Evolutionary conservation across 92 coral and sea anemone species (phyloP), one percentile per base, ranked within the genome.

Genomic region (Actinernus sp.): DNA sequence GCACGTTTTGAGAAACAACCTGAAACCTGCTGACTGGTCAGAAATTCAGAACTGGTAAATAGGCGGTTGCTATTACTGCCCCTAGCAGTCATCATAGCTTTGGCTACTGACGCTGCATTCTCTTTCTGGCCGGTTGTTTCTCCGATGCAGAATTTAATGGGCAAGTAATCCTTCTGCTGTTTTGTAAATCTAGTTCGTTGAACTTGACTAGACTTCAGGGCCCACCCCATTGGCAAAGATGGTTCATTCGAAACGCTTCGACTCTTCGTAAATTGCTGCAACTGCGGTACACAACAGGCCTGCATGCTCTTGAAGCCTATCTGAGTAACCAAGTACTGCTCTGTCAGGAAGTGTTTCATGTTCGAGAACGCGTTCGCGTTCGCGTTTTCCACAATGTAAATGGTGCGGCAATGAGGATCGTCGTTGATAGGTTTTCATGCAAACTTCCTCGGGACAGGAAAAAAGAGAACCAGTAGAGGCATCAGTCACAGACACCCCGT

Each of bases 211-310:
- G 86, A 55, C 54, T 84, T 78, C 13, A 85, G 64, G 20, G 92
- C 92, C 92, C 92, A 86, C 14, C 92, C 83, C 57, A 81, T 65
- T 20, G 72, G 65, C 51, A 77, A 49, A 37, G 63, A 18, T 18
- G 85, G 69, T 2, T 48, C 43, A 48, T 31, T 31, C 29, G 55
- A 12, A 36, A 21, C 29, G 39, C 29, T 46, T 75, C 29, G 31
- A 18, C 55, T 34, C 74, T 53, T 53, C 20, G 49, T 4, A 20
- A 49, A 49, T 31, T 8, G 26, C 24, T 25, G 64, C 52, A 39
- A 6, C 33, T 54, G 48, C 17, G 54, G 51, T 17, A 54, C 45
- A n/a, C n/a, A n/a, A n/a, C n/a, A n/a, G n/a, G n/a, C n/a, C n/a
- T 29, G 14, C 6, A 6, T 45, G 55, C 38, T 12, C 74, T 11